These are phyloP conservation scores for Muntiacus reevesi DNA, from an alignment of 2,113 vertebrate species.

Conservation along the genomic window DNA sequence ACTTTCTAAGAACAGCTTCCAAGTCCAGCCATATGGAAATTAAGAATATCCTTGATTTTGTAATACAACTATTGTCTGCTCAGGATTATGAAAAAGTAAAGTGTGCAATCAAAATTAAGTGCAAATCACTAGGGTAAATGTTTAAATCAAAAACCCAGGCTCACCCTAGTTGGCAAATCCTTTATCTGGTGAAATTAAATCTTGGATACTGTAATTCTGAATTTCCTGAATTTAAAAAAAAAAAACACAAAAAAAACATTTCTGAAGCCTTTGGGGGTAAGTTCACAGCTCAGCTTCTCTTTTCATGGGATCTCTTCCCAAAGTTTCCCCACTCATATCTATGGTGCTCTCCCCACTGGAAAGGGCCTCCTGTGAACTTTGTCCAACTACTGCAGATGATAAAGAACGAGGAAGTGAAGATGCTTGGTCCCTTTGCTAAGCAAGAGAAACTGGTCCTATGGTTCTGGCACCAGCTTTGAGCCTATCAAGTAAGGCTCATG, in stretches of 20 bases:
- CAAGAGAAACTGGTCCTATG: neutral
- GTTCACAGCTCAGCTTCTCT: neutral
- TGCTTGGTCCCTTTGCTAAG: neutral
- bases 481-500: neutral
- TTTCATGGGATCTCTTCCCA: neutral
- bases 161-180: neutral
- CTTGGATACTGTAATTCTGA: conserved; percentile 7
- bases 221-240: conserved; percentile 30
- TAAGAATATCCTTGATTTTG: conserved; percentile 43
- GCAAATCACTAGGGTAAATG: neutral
- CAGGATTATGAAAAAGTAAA: conserved; percentile 16
- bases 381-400: neutral
- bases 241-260: neutral
- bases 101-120: conserved; percentile 7
- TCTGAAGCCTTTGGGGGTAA: neutral
- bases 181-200: conserved; percentile 41
- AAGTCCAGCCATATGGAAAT: conserved; percentile 13
- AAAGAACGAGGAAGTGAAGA: neutral
- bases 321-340: neutral
- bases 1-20: conserved; percentile 18
- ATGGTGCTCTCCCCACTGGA: neutral
- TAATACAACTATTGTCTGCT: neutral
- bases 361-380: neutral
- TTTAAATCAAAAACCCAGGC: neutral
- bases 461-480: neutral